Base-by-base conservation (phyloP, 2,888 invertebrate species). In the Ditylenchus weischeri region DNA sequence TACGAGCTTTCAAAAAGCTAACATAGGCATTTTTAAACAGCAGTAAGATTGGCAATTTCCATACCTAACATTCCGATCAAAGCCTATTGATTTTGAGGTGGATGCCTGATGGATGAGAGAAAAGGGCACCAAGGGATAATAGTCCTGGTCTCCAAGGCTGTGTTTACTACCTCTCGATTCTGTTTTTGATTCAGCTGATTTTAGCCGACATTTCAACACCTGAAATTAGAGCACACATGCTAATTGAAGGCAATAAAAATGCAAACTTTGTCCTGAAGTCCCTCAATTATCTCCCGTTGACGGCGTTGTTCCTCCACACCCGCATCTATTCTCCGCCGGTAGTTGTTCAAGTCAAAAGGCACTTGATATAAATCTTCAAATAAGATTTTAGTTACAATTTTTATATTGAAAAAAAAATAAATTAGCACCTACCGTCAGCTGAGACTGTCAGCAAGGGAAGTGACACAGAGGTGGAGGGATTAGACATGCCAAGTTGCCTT, bases 221-320 rank as follows among this genome's bases (percentile, higher is more conserved):
- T 54, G 54, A 54, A n/a, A 54, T 54, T 54, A 54, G 29, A 13
- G 21, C 5, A 29, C 2, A 29, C 5, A 29, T 29, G 29, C 29
- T 29, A 29, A 29, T 29, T 29, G 2, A 29, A 5, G 29, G 29
- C 5, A 29, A 29, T 5, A 29, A 29, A n/a, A 29, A 5, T 29
- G 2, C 29, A 29, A 29, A 65, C 62, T 35, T 64, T 54, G 38
- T 65, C 66, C 48, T 66, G 66, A 23, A 66, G 62, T 19, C 57
- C 19, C 23, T 51, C 57, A 19, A 66, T 23, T 21, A 66, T 66
- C n/a, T 63, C 66, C 29, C 50, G 50, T 51, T 66, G 66, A 18
- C 57, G 47, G 21, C 51, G 62, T 64, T 66, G 66, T 49, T 66
- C 66, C 47, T 54, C 54, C 54, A 54, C 54, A 15, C 54, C 54